Percentiles rank a stretch among this genome's conserved stretches.
Evolutionary conservation across 2,888 invertebrate species (phyloP).

Genomic region (Abrostola triplasia): DNA sequence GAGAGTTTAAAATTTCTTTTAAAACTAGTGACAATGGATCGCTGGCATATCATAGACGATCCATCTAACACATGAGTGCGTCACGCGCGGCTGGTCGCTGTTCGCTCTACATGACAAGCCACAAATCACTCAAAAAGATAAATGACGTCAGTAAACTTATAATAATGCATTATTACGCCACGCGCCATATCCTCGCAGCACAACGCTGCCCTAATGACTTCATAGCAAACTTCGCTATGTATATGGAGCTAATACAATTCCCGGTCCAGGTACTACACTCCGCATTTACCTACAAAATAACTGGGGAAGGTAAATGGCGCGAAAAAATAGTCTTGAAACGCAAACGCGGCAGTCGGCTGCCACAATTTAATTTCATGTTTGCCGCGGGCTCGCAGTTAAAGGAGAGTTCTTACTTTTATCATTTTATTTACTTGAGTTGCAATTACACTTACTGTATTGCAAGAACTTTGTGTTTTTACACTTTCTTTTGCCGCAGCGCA

Average conservation of each 20-base stretch:
- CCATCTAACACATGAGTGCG: too few species aligned
- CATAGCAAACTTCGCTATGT: slow-evolving; percentile 24
- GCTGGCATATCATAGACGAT: too few species aligned
- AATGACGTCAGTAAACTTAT: slow-evolving; percentile 12
- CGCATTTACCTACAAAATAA: slow-evolving; percentile 40
- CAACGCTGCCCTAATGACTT: slow-evolving; percentile 30
- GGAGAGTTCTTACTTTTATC: slow-evolving; percentile 60
- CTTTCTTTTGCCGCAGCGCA: slow-evolving; percentile 61
- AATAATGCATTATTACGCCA: slow-evolving; percentile 15
- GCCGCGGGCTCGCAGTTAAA: slow-evolving; percentile 54
- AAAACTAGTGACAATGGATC: too few species aligned
- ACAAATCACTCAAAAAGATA: neutral
- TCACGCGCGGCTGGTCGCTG: too few species aligned
- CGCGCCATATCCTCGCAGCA: slow-evolving; percentile 8
- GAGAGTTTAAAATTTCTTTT: too few species aligned
- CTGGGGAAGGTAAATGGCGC: slow-evolving; percentile 47
- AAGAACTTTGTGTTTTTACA: slow-evolving; percentile 62
- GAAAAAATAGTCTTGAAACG: slow-evolving; percentile 44
- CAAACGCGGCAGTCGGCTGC: slow-evolving; percentile 28
- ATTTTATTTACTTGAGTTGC: slow-evolving; percentile 70
- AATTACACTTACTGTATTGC: slow-evolving; percentile 67
- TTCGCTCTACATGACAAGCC: neutral
- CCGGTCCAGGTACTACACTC: slow-evolving; percentile 20
- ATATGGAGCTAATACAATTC: slow-evolving; percentile 38
- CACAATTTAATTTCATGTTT: slow-evolving; percentile 68